phyloP scores from a whole-genome alignment of 2,113 vertebrate genomes.

The Heloderma charlesbogerti region DNA sequence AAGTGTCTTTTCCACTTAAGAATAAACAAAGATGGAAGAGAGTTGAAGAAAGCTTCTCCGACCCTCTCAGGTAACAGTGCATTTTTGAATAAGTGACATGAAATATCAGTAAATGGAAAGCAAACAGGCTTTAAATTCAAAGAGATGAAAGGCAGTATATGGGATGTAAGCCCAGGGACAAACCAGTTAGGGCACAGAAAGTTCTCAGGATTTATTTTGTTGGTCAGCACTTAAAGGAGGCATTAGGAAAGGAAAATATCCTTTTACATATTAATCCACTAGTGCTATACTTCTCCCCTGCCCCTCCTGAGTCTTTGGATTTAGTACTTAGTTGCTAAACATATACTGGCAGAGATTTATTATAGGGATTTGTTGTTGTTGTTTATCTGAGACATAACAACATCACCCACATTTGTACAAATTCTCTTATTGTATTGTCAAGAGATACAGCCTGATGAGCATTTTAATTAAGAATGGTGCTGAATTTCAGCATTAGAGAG shows the following conservation, averaged over 20 bases:
- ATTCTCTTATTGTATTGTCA: neutral
- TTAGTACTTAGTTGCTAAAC: slow-evolving; percentile 69
- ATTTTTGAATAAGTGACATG: slow-evolving; percentile 54
- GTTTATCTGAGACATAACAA: slow-evolving; percentile 63
- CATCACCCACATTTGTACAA: slow-evolving; percentile 25
- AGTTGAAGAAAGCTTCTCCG: slow-evolving; percentile 61
- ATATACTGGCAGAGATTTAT: slow-evolving; percentile 67
- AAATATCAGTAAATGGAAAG: slow-evolving; percentile 61
- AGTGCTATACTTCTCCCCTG: slow-evolving; percentile 55
- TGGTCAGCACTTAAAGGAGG: slow-evolving; percentile 73
- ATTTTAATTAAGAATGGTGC: slow-evolving; percentile 14
- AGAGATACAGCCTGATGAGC: slow-evolving; percentile 24
- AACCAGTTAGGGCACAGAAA: slow-evolving; percentile 69
- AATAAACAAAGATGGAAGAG: slow-evolving; percentile 38
- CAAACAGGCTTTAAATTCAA: slow-evolving; percentile 68
- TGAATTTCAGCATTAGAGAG: neutral
- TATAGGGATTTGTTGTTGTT: slow-evolving; percentile 46
- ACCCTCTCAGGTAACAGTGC: slow-evolving; percentile 59
- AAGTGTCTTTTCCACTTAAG: neutral
- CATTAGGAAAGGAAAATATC: slow-evolving; percentile 65
- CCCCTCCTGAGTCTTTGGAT: slow-evolving; percentile 53
- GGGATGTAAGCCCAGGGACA: slow-evolving; percentile 65
- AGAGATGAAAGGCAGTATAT: slow-evolving; percentile 53
- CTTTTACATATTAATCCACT: slow-evolving; percentile 72
- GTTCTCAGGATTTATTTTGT: slow-evolving; percentile 72